phyloP scores from a whole-genome alignment of 2,113 vertebrate species.

The Alethe castanea region DNA sequence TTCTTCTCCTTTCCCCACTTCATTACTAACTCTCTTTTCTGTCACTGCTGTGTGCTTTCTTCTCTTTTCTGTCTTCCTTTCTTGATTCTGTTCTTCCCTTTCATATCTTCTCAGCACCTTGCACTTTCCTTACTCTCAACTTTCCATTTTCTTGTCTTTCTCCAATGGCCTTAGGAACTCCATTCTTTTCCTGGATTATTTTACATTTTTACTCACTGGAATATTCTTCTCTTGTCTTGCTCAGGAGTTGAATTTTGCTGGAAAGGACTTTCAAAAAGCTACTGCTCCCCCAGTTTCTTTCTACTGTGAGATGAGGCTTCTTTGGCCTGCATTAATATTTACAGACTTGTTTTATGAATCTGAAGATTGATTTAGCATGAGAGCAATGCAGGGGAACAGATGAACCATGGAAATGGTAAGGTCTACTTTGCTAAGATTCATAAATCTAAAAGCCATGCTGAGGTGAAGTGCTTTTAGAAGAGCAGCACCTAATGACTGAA shows the following conservation, averaged over 20 bases:
- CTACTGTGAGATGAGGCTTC: not conserved
- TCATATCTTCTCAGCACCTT: not conserved
- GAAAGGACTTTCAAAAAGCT: not conserved
- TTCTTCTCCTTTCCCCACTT: not conserved
- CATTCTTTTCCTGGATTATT: not conserved
- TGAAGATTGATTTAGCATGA: not conserved
- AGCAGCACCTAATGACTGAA: not conserved
- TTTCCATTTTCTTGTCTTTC: not conserved
- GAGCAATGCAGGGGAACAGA: not conserved
- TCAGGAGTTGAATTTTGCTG: not conserved
- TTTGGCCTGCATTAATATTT: not conserved
- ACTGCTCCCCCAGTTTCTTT: not conserved
- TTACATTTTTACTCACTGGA: not conserved
- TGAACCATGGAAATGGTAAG: not conserved
- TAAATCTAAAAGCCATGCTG: not conserved
- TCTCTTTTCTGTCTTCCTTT: not conserved
- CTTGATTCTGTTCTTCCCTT: not conserved
- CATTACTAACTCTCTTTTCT: not conserved
- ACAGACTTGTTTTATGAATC: not conserved
- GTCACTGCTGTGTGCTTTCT: not conserved
- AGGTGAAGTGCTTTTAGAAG: not conserved
- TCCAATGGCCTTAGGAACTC: rapidly evolving
- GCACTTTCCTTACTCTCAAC: not conserved
- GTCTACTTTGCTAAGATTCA: not conserved
- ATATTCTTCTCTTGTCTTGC: not conserved